Conservation (phyloP, 2,888 invertebrate genomes). For the Lasioglossum zephyrum region DNA sequence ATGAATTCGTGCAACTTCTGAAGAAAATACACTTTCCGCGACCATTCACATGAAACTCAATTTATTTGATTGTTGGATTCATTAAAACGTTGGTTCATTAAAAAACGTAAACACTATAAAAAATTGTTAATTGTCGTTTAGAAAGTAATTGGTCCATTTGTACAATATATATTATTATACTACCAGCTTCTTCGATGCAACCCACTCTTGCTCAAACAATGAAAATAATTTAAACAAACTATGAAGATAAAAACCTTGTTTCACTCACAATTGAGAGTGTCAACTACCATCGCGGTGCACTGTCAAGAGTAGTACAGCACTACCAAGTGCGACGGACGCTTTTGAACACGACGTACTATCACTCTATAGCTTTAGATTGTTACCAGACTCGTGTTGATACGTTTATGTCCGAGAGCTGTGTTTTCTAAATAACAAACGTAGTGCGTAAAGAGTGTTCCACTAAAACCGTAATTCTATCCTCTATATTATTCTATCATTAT, state of each 20-base stretch:
- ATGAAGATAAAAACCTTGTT: neutral
- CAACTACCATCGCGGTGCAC: neutral
- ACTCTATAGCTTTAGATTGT: slow-evolving; percentile 23
- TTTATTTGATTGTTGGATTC: neutral
- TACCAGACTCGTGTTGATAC: neutral
- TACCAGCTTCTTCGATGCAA: slow-evolving; percentile 56
- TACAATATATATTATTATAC: neutral
- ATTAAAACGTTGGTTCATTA: neutral
- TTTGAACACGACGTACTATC: neutral
- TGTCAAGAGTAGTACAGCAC: neutral
- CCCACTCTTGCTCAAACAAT: neutral
- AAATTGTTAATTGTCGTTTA: neutral
- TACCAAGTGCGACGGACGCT: neutral
- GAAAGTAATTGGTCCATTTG: neutral
- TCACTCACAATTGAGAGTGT: neutral
- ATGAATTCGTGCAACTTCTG: neutral
- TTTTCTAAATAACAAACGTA: slow-evolving; percentile 25
- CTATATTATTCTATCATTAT: slow-evolving; percentile 47
- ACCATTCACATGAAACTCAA: neutral
- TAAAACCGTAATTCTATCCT: slow-evolving; percentile 45
- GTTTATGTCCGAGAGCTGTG: slow-evolving; percentile 6
- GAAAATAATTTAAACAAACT: neutral
- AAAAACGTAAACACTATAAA: neutral
- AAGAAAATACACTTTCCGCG: neutral
- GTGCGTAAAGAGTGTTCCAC: slow-evolving; percentile 32